phyloP scores from a whole-genome alignment of 2,797 vertebrate genomes.

The Crocidura indochinensis region DNA sequence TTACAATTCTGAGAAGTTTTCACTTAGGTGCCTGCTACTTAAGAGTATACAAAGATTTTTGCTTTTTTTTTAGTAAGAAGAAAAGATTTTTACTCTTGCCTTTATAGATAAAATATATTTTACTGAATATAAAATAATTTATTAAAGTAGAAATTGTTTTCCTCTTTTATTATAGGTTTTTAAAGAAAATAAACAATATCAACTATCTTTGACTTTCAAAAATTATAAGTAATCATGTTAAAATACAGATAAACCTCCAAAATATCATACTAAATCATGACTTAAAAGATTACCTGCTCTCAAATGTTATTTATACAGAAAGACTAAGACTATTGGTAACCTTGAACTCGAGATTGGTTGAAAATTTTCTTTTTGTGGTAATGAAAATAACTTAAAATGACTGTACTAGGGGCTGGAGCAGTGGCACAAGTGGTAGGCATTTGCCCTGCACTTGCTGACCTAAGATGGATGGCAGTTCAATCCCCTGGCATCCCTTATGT shows the following conservation, averaged over 20 bases:
- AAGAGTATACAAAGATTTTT: neutral
- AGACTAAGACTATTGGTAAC: neutral
- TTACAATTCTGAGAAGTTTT: neutral
- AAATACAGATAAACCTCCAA: neutral
- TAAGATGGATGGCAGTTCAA: no score
- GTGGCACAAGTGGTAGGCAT: no score
- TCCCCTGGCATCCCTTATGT: no score
- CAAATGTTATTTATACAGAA: neutral
- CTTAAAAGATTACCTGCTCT: neutral
- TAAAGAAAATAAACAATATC: no score
- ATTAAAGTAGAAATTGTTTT: no score
- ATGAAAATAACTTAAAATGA: constrained; percentile 21
- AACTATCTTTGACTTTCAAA: neutral
- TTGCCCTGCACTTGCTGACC: no score
- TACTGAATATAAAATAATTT: no score
- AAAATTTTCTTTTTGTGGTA: neutral
- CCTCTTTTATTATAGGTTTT: no score
- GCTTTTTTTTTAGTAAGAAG: no score
- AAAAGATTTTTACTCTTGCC: no score
- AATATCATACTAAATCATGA: neutral
- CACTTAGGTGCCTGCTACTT: neutral
- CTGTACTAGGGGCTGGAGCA: no score
- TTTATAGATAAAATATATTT: no score
- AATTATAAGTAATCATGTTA: neutral
- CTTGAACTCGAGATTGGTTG: neutral